phyloP scores from a whole-genome alignment of 23 tunicate genomes.

The Trididemnum nubilum region DNA sequence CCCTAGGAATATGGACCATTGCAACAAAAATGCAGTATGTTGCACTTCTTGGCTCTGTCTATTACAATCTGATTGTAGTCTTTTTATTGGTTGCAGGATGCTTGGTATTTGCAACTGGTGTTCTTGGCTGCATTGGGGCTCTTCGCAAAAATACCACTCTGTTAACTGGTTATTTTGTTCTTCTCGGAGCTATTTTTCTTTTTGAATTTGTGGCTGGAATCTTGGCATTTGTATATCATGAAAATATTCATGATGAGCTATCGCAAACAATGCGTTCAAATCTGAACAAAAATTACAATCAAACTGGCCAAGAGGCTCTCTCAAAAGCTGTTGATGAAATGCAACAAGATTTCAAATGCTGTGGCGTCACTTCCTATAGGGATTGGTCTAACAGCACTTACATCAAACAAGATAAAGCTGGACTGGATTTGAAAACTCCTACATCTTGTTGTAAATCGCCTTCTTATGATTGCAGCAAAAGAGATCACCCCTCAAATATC shows the following conservation, averaged over 20 bases:
- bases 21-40: constrained; percentile 80
- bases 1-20: constrained; percentile 80
- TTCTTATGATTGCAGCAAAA: constrained; percentile 49
- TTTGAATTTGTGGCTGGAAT: constrained; percentile 74
- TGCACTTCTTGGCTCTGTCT: constrained; percentile 63
- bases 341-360: constrained; percentile 92
- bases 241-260: constrained; percentile 62
- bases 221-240: constrained; percentile 76
- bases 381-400: constrained; percentile 68
- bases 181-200: constrained; percentile 62
- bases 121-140: constrained; percentile 91
- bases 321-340: constrained; percentile 76
- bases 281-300: constrained; percentile 74
- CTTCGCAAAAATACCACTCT: constrained; percentile 53
- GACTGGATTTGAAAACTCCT: constrained; percentile 57
- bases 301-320: constrained; percentile 59
- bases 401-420: constrained; percentile 29
- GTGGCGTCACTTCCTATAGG: constrained; percentile 64
- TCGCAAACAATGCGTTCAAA: constrained; percentile 36
- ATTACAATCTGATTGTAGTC: constrained; percentile 58
- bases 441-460: constrained; percentile 87
- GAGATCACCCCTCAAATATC: constrained; percentile 95
- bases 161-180: constrained; percentile 75
- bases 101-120: constrained; percentile 68
- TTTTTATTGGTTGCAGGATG: constrained; percentile 76